Conservation (phyloP, 2,888 invertebrate species). For the Noctua comes region DNA sequence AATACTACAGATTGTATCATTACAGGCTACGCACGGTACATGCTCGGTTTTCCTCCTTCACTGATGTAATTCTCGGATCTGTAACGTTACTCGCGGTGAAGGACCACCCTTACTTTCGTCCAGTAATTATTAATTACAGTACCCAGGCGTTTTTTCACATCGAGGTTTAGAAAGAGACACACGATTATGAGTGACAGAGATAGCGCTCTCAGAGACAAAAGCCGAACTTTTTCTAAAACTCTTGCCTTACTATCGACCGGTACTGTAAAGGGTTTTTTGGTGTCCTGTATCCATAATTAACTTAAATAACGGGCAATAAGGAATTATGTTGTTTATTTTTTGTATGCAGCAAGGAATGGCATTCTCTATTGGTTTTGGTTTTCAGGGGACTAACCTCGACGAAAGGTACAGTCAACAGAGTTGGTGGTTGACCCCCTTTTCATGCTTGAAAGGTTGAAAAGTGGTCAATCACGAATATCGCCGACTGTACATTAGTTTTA, state of each 20-base stretch:
- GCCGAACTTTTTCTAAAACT: background rate
- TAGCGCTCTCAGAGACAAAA: background rate
- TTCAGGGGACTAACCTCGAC: constrained; percentile 1
- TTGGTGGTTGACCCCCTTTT: background rate
- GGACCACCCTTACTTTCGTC: constrained; percentile 69
- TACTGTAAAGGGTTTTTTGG: constrained; percentile 34
- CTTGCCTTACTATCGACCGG: background rate
- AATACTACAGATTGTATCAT: too few species aligned
- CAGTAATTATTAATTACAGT: constrained; percentile 54
- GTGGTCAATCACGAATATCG: background rate
- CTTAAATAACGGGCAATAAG: constrained; percentile 27
- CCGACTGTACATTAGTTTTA: background rate
- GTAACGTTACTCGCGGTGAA: too few species aligned
- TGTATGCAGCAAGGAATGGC: background rate
- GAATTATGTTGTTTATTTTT: constrained; percentile 24
- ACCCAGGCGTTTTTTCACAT: background rate
- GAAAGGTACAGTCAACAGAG: background rate
- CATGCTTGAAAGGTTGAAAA: constrained; percentile 3
- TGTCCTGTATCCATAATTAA: constrained; percentile 41
- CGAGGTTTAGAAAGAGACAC: background rate
- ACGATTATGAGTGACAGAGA: background rate
- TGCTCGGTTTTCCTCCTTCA: too few species aligned
- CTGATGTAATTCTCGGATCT: too few species aligned
- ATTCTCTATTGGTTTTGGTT: background rate
- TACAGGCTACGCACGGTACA: too few species aligned